Evolutionary conservation across 2,113 vertebrate genomes (phyloP), one percentile per base, ranked within the genome.

Genomic region (Sclerurus mexicanus): DNA sequence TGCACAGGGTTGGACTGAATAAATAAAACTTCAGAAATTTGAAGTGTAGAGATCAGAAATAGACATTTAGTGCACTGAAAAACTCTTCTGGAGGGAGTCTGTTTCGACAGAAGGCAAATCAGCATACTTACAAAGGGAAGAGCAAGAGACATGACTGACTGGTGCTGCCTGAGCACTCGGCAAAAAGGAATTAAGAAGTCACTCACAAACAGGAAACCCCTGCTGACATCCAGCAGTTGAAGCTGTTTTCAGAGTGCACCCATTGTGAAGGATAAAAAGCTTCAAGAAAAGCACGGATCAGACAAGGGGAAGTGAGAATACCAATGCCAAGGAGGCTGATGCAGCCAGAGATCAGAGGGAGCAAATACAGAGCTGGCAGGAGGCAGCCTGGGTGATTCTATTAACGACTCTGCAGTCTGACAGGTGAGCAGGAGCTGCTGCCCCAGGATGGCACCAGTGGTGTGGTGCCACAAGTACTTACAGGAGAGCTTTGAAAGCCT

Each of bases 181-280:
- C 71, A 87, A 58, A 80, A 85, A 42, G 63, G 81, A 91, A 91
- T 87, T 76, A 81, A 92, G 47, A 56, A 92, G 68, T 59, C 90
- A 85, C 59, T 95, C 91, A 90, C 67, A 58, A 94, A 67, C 67
- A 95, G 87, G 75, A 93, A 91, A 49, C 46, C 64, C 78, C 87
- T 50, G 90, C 75, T 90, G 96, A 68, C 85, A 91, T 64, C 42
- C 71, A 85, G 82, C 53, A 81, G 75, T 39, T 50, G 19, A 62
- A 92, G 73, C 10, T 90, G 91, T 83, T 95, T 78, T 55, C 94
- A 93, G 67, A 91, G 85, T 8, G 42, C 55, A 69, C 35, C 89
- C 85, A 83, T n/a, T 83, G 93, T 77, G 87, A 90, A 77, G 87
- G 91, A 82, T 46, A 67, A 87, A 95, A 89, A 84, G 68, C 75